Evolutionary conservation across 1,140 invertebrate genomes (phyloP).

Genomic region (Atopsyche davidsoni): DNA sequence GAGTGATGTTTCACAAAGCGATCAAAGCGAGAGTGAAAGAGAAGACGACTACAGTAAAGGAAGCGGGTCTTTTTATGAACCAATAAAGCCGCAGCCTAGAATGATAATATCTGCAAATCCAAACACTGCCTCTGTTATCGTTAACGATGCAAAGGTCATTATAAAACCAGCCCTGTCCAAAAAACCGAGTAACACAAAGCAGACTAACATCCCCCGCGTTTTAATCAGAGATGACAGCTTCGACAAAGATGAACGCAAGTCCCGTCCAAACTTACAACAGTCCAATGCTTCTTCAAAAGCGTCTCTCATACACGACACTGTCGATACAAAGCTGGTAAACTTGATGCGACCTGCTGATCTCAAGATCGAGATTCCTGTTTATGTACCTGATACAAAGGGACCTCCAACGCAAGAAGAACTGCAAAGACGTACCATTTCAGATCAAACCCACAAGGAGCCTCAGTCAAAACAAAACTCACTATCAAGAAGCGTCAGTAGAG

Average conservation of each 20-base stretch:
- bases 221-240: slow-evolving; percentile 37
- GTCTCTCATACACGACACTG: slow-evolving; percentile 10
- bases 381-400: slow-evolving; percentile 43
- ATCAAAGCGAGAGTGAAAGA: slow-evolving; percentile 23
- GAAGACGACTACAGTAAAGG: slow-evolving; percentile 13
- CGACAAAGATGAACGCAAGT: slow-evolving; percentile 37
- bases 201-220: slow-evolving; percentile 35
- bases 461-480: slow-evolving; percentile 44
- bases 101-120: slow-evolving; percentile 23
- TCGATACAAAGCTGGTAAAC: slow-evolving; percentile 39
- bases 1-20: slow-evolving; percentile 20
- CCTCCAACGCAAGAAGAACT: slow-evolving; percentile 43
- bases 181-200: slow-evolving; percentile 15
- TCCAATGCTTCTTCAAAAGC: slow-evolving; percentile 2
- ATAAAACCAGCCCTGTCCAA: slow-evolving; percentile 23
- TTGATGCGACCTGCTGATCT: slow-evolving; percentile 40
- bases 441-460: slow-evolving; percentile 35
- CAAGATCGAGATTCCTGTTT: slow-evolving; percentile 36
- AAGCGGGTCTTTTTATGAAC: slow-evolving; percentile 16
- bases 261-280: slow-evolving; percentile 36
- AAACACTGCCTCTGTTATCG: slow-evolving; percentile 3
- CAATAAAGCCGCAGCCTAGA: slow-evolving; percentile 17
- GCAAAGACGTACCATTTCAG: slow-evolving; percentile 38
- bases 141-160: slow-evolving; percentile 23
- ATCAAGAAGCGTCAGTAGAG: slow-evolving; percentile 40